Evolutionary conservation across 2,797 vertebrate genomes (phyloP), one percentile per base, ranked within the genome.

Genomic region (Scolopax bukidnonensis): DNA sequence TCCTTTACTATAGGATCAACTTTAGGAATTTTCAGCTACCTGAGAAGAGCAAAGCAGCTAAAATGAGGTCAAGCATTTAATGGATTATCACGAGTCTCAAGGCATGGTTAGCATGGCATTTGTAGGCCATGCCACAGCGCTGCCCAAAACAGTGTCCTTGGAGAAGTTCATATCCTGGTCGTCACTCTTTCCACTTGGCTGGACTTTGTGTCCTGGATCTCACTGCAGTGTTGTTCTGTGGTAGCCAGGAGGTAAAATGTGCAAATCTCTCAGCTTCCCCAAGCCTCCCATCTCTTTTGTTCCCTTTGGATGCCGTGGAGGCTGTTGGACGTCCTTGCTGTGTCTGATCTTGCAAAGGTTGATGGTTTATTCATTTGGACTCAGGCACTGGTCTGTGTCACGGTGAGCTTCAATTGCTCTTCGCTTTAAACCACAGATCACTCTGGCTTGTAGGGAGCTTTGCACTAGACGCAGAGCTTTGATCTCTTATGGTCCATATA

Each of bases 21-120:
- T 70, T 76, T 50, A 84, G 28, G 50, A 33, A 24, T 51, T 65
- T 86, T 48, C 87, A 91, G 70, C 45, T 80, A n/a, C 47, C 73
- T 41, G 38, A 38, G 41, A 82, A 63, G 12, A 65, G 12, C 28
- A 65, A 71, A 65, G 71, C 16, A 57, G 54, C 8, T 87, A 57
- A 75, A 79, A 81, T 8, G 11, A 87, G 54, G 12, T 14, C 60
- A 90, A 2, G 56, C 25, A 64, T 30, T 36, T 68, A 53, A 53
- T 16, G 16, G 65, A 50, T 18, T 65, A 78, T 33, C 0, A 0
- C 16, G 28, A 69, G 36, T 47, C 30, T 51, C 18, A 8, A 51
- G 38, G n/a, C 48, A 20, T 48, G 8, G 7, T 70, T 67, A 21
- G 15, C 19, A 43, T 19, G 51, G 17, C 16, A 54, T 54, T 23